Conservation (phyloP, 1,140 invertebrate genomes). For the Aleiodes sp. region DNA sequence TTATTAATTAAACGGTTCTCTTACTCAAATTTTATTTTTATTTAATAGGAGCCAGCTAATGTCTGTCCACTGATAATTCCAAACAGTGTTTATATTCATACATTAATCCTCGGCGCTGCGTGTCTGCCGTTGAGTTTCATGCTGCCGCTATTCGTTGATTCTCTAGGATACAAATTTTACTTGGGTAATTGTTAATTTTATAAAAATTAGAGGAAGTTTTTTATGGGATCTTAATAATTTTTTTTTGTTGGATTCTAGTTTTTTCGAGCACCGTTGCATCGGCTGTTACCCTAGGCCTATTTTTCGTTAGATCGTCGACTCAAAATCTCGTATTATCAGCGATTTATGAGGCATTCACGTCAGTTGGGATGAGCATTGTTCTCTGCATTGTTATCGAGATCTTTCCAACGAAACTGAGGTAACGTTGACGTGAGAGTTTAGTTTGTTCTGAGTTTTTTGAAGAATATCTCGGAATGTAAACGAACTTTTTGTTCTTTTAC, state of each 20-base stretch:
- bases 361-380: constrained; percentile 42
- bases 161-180: constrained; percentile 49
- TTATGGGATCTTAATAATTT: background rate
- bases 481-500: too few species aligned
- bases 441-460: too few species aligned
- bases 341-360: constrained; percentile 49
- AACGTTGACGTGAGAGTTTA: too few species aligned
- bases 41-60: constrained; percentile 42
- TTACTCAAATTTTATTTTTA: background rate
- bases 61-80: constrained; percentile 60
- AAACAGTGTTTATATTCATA: constrained; percentile 47
- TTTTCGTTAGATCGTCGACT: constrained; percentile 52
- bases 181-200: constrained; percentile 25
- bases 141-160: constrained; percentile 47
- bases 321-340: constrained; percentile 58
- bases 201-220: too few species aligned
- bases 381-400: constrained; percentile 51
- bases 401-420: constrained; percentile 56
- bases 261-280: constrained; percentile 53
- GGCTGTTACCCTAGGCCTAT: constrained; percentile 52
- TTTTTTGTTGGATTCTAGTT: constrained; percentile 34
- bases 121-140: constrained; percentile 51
- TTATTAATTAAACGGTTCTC: too few species aligned
- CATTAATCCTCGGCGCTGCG: constrained; percentile 49
- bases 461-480: too few species aligned